phyloP scores from a whole-genome alignment of 2,113 vertebrate genomes.

The western clawed frog (Xenopus tropicalis) region UCB_Xtro_10.0 CM004448.2:83885001-83885500 shows the following conservation, averaged over 20 bases:
- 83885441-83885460: neutral
- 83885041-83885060: neutral
- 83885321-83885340: neutral
- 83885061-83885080: neutral
- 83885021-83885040: neutral
- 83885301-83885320: neutral
- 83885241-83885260: neutral
- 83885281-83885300: neutral
- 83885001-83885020: neutral
- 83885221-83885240: neutral
- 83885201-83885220: neutral
- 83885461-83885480: neutral
- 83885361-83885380: neutral
- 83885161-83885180: neutral
- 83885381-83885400: neutral
- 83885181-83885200: neutral
- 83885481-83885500: neutral
- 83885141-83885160: no score
- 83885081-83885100: neutral
- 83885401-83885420: neutral
- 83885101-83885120: neutral
- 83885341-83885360: conserved; percentile 1
- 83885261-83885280: neutral
- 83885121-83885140: neutral
- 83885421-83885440: neutral